Evolutionary conservation across 2,113 vertebrate genomes (phyloP), one percentile per base, ranked within the genome.

Genomic region (Hemiprocne comata): DNA sequence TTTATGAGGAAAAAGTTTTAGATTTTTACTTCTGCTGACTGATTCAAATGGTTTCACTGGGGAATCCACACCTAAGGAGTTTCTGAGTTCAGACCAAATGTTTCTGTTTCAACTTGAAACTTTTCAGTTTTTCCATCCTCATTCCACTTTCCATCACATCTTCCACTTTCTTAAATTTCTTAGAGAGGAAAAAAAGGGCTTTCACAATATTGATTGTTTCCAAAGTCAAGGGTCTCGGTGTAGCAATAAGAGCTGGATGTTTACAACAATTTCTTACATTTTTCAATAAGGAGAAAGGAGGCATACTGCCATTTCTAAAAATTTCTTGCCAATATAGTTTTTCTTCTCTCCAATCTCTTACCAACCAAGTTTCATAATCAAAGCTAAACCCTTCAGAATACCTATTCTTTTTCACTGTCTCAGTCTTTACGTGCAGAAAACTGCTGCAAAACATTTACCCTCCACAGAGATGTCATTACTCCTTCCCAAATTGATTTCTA

Each of bases 391-490:
- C 62, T 95, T 78, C 79, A 94, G 90, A 89, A 93, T 94, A 75
- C 40, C 62, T 95, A 38, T 85, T 72, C 13, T 95, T 80, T 91
- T n/a, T 73, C 64, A 57, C 33, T 84, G 6, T 58, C 62, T 85
- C 33, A 55, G 38, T 83, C 40, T 87, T 66, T 28, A 17, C 0
- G 2, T 34, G 66, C 44, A 66, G 33, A 80, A 73, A 95, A 79
- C 20, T 64, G 8, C 38, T 73, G 85, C 46, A 60, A 96, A 86
- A 94, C 46, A 33, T 92, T 95, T 58, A 87, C 28, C 51, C 31
- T 80, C 95, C 89, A 67, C 44, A 85, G 84, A 94, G 21, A 81
- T 91, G n/a, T 28, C 90, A 78, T 94, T 91, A 53, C 66, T 96
- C 42, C 24, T 91, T 86, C 71, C 21, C 57, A 60, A 88, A 92